Evolutionary conservation across 2,888 invertebrate genomes (phyloP), one percentile per base, ranked within the genome.

Genomic region (Drosophila incognita): DNA sequence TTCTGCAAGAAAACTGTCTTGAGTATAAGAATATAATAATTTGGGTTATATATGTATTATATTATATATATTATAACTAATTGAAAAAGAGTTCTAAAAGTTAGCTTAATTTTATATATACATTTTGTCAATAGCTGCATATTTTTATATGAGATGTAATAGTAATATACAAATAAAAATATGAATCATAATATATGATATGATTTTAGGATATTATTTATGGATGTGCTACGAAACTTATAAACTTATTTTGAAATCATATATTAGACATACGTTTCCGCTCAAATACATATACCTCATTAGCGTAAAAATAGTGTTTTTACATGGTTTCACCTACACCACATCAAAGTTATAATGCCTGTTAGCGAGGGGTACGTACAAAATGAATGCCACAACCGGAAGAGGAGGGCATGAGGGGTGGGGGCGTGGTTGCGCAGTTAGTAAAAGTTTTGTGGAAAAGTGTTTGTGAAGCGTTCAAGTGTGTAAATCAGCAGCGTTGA

Each of bases 391-490:
- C 67, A 52, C 31, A 27, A 27, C 38, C 3, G 21, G 8, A 13
- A 18, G 13, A 4, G 27, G 8, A 35, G 8, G 21, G 62, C 21
- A 15, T 46, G 2, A 15, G 5, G 24, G 1, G 15, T 35, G 33
- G 24, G 53, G 24, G 5, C 24, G 18, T 6, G 18, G 18, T 24
- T 24, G 53, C 60, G 62, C 74, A 60, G 69, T 69, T 79, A 62
- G 77, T 79, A 63, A 72, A 79, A 79, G 69, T 76, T 63, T 73
- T 72, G 76, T 72, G 66, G 60, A 63, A 74, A 82, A 77, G 76
- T 79, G 80, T 79, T 83, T 89, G 80, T 74, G 66, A 73, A 87
- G 71, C 71, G 71, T 71, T 84, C 69, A 63, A 85, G 74, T 74
- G 75, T 80, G 79, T 69, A 70, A 87, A 82, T 87, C 75, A 64